Evolutionary conservation across 2,888 invertebrate species (phyloP).

Genomic region (Gnatocerus cornutus): DNA sequence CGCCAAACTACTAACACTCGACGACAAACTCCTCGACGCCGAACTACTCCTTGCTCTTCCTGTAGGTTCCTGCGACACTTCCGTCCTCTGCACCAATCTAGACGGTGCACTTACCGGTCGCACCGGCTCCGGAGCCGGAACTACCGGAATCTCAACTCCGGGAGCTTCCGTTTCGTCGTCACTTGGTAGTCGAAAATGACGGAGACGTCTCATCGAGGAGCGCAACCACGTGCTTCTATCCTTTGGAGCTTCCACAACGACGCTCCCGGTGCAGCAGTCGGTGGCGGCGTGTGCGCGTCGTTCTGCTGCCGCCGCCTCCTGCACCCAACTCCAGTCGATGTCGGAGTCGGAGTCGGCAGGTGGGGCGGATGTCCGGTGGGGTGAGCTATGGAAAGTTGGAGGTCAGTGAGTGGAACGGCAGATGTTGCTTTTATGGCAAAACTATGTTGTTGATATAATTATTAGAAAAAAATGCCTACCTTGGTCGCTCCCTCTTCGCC

Average conservation of each 20-base stretch:
- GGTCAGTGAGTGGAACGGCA: background rate
- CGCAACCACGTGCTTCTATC: constrained; percentile 72
- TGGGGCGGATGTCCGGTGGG: constrained; percentile 61
- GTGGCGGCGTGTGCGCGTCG: constrained; percentile 63
- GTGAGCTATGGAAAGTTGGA: constrained; percentile 18
- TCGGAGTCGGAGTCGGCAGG: constrained; percentile 62
- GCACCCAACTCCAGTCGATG: constrained; percentile 68
- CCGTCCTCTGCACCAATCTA: constrained; percentile 52
- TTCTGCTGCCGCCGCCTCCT: constrained; percentile 62
- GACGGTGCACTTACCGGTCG: constrained; percentile 69
- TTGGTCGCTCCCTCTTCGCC: constrained; percentile 55
- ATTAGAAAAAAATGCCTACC: background rate
- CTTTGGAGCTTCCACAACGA: constrained; percentile 61
- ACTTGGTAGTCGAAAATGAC: constrained; percentile 72
- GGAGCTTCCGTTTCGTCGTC: constrained; percentile 51
- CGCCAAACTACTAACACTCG: constrained; percentile 68
- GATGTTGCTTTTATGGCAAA: constrained; percentile 2
- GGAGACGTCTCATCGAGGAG: constrained; percentile 74
- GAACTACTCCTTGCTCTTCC: constrained; percentile 66
- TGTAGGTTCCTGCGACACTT: constrained; percentile 59
- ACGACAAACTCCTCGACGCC: constrained; percentile 68
- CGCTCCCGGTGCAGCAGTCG: constrained; percentile 65
- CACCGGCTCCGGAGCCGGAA: constrained; percentile 42
- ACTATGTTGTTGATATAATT: too few relatives aligned
- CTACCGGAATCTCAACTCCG: constrained; percentile 24